Conservation (phyloP, 2,797 vertebrate genomes). For the Microhierax caerulescens region DNA sequence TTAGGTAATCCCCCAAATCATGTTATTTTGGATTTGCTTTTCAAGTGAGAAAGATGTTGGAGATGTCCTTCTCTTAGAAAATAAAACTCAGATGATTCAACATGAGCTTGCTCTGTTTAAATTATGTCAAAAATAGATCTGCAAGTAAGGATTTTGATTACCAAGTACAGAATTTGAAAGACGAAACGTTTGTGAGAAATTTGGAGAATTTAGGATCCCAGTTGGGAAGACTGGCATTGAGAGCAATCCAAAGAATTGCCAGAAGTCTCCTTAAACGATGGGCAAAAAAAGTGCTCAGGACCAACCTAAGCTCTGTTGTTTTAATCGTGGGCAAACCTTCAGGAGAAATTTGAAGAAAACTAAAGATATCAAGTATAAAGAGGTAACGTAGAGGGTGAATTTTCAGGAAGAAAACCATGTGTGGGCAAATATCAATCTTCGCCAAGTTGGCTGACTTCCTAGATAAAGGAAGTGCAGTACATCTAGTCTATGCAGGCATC, state of each 20-base stretch:
- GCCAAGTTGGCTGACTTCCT: constrained; percentile 33
- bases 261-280: background rate
- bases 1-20: background rate
- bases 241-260: background rate
- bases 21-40: constrained; percentile 6
- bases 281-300: background rate
- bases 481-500: background rate
- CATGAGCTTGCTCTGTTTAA: background rate
- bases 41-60: background rate
- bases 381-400: background rate
- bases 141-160: constrained; percentile 24
- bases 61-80: constrained; percentile 17
- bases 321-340: background rate
- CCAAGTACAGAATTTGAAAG: background rate
- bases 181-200: background rate
- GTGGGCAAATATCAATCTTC: constrained; percentile 15
- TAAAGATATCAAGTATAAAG: background rate
- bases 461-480: constrained; percentile 27
- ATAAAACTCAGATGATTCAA: constrained; percentile 19
- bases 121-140: constrained; percentile 22
- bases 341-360: background rate
- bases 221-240: background rate
- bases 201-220: background rate
- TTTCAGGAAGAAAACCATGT: background rate
- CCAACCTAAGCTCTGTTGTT: background rate